Evolutionary conservation across 2,888 invertebrate species (phyloP), one percentile per base, ranked within the genome.

Genomic region (Cyclophora albipunctata): DNA sequence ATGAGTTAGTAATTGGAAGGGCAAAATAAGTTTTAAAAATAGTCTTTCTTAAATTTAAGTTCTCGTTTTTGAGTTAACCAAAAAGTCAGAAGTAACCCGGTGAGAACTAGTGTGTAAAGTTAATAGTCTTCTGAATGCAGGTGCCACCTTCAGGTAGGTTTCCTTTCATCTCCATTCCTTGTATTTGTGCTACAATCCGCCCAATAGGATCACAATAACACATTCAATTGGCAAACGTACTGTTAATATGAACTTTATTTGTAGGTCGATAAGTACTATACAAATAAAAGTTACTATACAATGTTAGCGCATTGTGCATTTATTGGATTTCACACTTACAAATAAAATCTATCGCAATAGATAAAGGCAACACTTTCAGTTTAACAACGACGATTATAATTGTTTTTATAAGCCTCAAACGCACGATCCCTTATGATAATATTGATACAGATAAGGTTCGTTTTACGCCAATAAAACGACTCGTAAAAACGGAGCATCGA

Each of bases 91-190:
- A 20, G 20, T 20, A 20, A 20, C 20, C 20, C 20, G 20, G 20
- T 1, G 20, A 20, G 20, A 20, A 20, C 20, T 20, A 20, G 20
- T 37, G 37, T 37, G 4, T 37, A 37, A 37, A 2, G 37, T 37
- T 37, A 37, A 37, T 37, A 37, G 37, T 37, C 2, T 5, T 37
- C 4, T 37, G 1, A 37, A 5, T 37, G 82, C 85, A 84, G 86
- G 84, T 84, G 84, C 58, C 76, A 60, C 62, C 54, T 62, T 65
- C 84, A 86, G 86, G 87, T 85, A 84, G 79, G 71, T 65, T 65
- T 65, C 74, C 69, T 75, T 83, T 79, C 72, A 77, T 62, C 56
- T 60, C 5, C 5, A 59, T 78, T 79, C 79, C 66, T 55, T 66
- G 78, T 80, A 80, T 76, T 75, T 71, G 67, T 71, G 60, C 65